These are phyloP conservation scores for Oscheius sp. DNA, from an alignment of 2,888 invertebrate species.

Conservation along the genomic window DNA sequence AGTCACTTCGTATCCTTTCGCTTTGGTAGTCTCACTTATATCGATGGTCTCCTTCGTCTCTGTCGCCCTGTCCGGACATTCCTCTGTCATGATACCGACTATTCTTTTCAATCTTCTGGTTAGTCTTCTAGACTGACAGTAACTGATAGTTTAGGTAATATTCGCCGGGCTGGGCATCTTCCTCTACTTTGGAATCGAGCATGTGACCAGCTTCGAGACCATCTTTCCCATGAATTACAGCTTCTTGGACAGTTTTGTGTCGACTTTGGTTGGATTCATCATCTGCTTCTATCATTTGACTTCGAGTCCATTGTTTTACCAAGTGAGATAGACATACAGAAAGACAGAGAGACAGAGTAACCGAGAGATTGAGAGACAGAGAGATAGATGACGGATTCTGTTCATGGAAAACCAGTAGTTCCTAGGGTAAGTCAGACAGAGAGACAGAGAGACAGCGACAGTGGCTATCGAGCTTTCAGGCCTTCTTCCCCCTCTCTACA, in stretches of 20 bases:
- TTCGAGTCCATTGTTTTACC: conserved; percentile 48
- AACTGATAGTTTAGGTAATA: conserved; percentile 39
- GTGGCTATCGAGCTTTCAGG: conserved; percentile 30
- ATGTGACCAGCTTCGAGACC: conserved; percentile 49
- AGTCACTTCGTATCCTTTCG: conserved; percentile 44
- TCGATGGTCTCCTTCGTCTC: conserved; percentile 52
- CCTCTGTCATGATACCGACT: conserved; percentile 45
- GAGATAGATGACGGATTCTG: too few species aligned
- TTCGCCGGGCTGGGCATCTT: conserved; percentile 52
- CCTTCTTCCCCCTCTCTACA: conserved; percentile 54
- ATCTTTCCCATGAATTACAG: conserved; percentile 42
- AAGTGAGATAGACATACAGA: conserved; percentile 34
- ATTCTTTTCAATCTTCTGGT: conserved; percentile 48
- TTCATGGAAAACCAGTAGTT: too few species aligned
- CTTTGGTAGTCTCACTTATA: conserved; percentile 41
- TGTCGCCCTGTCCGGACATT: conserved; percentile 55
- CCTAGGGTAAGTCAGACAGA: neutral
- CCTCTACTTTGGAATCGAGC: conserved; percentile 56
- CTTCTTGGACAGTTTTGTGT: conserved; percentile 38
- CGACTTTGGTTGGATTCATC: conserved; percentile 49
- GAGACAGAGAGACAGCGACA: too few species aligned
- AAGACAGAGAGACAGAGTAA: neutral
- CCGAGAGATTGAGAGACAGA: neutral
- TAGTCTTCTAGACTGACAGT: neutral
- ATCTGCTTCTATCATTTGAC: conserved; percentile 50